Conservation (phyloP, 1,140 invertebrate species). For the Magallana ariakensis region DNA sequence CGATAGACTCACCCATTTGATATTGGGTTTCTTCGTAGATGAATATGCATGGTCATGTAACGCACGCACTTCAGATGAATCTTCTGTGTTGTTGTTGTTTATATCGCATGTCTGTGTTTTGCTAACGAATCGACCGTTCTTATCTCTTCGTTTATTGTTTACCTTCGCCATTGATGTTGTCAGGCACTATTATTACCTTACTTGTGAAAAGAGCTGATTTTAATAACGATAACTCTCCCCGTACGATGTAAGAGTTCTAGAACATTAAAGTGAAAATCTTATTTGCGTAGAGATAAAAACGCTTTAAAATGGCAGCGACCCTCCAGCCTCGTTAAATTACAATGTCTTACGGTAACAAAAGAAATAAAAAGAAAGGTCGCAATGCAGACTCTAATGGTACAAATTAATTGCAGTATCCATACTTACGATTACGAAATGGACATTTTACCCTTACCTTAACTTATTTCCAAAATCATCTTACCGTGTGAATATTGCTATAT, state of each 20-base stretch:
- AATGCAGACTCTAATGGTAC: too few species aligned
- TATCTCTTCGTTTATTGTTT: conserved; percentile 11
- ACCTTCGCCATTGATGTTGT: not conserved
- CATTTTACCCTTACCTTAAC: too few species aligned
- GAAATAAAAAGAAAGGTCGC: too few species aligned
- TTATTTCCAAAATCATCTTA: too few species aligned
- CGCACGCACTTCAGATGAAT: not conserved
- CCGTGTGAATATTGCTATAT: too few species aligned
- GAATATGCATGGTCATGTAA: not conserved
- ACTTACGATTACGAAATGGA: too few species aligned
- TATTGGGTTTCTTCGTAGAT: not conserved
- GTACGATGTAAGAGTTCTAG: not conserved
- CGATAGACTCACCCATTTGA: not conserved
- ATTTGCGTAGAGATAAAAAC: conserved; percentile 6
- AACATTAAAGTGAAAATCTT: not conserved
- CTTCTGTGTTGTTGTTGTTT: not conserved
- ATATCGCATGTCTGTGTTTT: not conserved
- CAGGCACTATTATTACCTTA: not conserved
- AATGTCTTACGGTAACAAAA: too few species aligned
- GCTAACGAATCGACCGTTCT: not conserved
- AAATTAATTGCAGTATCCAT: too few species aligned
- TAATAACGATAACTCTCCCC: not conserved
- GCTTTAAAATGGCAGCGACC: not conserved
- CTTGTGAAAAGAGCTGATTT: not conserved
- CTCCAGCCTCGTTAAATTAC: not conserved